Evolutionary conservation across 2,113 vertebrate genomes (phyloP), one percentile per base, ranked within the genome.

Genomic region (Callaeas wilsoni): DNA sequence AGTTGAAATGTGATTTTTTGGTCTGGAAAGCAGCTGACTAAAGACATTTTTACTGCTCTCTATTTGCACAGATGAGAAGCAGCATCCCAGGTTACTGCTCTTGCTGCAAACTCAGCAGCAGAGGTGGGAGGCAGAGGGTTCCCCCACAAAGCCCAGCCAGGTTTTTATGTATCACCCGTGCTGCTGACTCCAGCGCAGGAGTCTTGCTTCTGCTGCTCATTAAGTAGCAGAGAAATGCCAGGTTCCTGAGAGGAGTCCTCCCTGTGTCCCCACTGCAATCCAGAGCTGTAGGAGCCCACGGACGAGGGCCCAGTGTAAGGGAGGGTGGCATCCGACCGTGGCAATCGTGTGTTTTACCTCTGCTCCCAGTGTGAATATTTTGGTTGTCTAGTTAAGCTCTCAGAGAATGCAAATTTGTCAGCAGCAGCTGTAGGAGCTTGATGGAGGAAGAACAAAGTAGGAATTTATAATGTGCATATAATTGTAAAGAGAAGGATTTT

Each of bases 371-470:
- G 67, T 23, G 90, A 91, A 46, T 94, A 70, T 84, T 90, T 75
- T 85, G 88, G 84, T 85, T 97, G 87, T 94, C 94, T 96, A 17
- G 87, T 95, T 94, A 79, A 92, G 91, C 73, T 96, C 90, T 90
- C 88, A 68, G 69, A 92, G 95, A 89, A 97, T 97, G 93, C 96
- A 96, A 1, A 97, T 97, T 93, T 97, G 76, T 96, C 93, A 94
- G 95, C 19, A 11, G 87, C 96, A 97, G 94, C 95, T 97, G 95
- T 89, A 97, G 95, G 91, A 96, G 93, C 91, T 94, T 88, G 87
- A 70, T 94, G 95, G 94, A 90, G 84, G 93, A 89, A 96, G 93
- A 97, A 97, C 95, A 95, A 97, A 97, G 94, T 94, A 89, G 92
- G 92, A 98, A 97, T 95, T 96, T 84, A 96, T 96, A 84, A 96